Percentiles rank a stretch among this genome's conserved stretches.
Conservation (phyloP, 2,113 vertebrate species). For the Apteryx owenii region DNA sequence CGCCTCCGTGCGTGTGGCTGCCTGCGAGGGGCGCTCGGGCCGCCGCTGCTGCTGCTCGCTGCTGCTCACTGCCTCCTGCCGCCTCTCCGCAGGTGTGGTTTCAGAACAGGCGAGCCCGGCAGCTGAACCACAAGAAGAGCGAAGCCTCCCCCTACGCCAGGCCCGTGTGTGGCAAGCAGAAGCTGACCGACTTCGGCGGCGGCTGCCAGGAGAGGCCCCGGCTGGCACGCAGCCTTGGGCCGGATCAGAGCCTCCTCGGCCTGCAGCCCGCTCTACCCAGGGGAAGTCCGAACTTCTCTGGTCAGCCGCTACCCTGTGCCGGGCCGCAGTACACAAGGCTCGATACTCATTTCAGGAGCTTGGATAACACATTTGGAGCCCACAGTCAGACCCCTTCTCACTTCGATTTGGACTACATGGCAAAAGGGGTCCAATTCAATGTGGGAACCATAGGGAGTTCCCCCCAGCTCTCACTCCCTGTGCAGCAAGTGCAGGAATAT, state of each 20-base stretch:
- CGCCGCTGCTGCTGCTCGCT: too few relatives aligned
- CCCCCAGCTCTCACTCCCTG: neutral
- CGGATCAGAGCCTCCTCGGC: neutral
- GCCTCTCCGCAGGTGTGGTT: constrained; percentile 62
- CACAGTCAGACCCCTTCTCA: neutral
- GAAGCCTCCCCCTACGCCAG: neutral
- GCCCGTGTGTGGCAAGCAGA: neutral
- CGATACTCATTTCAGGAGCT: neutral
- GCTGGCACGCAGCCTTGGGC: neutral
- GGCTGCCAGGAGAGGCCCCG: neutral
- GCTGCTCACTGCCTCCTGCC: neutral
- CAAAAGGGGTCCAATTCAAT: neutral
- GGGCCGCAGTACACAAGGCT: neutral
- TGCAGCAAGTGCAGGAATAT: neutral
- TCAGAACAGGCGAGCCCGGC: constrained; percentile 69
- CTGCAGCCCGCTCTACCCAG: neutral
- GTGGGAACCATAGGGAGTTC: neutral
- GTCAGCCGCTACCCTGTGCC: neutral
- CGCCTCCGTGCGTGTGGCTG: too few relatives aligned
- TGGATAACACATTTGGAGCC: neutral
- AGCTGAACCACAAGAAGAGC: constrained; percentile 51
- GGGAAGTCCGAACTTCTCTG: neutral
- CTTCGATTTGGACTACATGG: neutral
- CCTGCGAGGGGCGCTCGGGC: too few relatives aligned
- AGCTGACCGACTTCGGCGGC: neutral